These are phyloP conservation scores for Cremastobaeus sp. DNA, from an alignment of 2,888 invertebrate genomes.

Conservation along the genomic window DNA sequence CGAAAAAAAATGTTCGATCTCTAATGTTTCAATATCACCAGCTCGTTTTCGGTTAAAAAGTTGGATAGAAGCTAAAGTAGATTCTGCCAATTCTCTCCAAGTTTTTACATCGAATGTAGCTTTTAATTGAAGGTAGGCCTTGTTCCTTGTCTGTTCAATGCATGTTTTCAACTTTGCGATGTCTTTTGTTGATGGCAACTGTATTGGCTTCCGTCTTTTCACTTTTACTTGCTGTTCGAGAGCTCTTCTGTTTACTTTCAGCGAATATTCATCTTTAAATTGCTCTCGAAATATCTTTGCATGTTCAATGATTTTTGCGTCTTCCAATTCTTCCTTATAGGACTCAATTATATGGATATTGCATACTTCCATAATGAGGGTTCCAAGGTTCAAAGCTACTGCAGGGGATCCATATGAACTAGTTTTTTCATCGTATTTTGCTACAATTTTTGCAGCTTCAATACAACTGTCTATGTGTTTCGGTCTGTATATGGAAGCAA, in stretches of 20 bases:
- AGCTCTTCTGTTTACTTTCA: background rate
- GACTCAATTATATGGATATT: conserved; percentile 9
- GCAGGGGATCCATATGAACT: background rate
- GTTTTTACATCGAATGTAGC: too few species aligned
- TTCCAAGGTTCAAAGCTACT: conserved; percentile 7
- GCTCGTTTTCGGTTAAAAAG: background rate
- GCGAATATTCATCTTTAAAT: background rate
- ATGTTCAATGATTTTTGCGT: background rate
- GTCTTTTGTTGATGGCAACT: background rate
- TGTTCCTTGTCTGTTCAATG: too few species aligned
- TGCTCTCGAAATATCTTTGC: background rate
- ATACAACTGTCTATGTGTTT: conserved; percentile 49
- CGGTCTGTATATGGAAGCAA: conserved; percentile 60
- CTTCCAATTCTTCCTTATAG: background rate
- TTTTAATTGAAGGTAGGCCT: too few species aligned
- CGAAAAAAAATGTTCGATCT: background rate
- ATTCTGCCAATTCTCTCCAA: background rate
- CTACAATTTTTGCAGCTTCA: conserved; percentile 12
- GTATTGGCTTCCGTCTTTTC: background rate
- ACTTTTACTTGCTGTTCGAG: background rate
- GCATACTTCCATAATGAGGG: background rate
- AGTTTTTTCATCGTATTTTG: background rate
- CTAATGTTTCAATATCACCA: background rate
- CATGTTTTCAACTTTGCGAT: background rate
- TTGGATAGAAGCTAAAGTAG: background rate